A percentile compares a stretch with the other conserved stretches of the same genome.
These are phyloP conservation scores for Agrochola lychnidis DNA, from an alignment of 2,888 invertebrate genomes.

Conservation along the genomic window DNA sequence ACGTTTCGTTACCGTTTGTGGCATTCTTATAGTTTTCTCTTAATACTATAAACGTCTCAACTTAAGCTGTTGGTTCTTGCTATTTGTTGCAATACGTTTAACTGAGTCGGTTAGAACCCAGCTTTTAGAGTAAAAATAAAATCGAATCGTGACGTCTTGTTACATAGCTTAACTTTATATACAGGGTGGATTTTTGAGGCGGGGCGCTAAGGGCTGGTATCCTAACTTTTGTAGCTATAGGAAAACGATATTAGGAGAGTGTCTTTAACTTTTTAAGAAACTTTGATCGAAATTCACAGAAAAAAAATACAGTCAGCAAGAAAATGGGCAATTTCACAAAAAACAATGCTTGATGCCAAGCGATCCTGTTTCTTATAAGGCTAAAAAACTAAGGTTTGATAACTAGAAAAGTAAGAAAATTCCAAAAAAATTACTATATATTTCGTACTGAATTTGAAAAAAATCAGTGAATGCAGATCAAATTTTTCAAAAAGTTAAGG, in stretches of 20 bases:
- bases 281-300: not conserved
- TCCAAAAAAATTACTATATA: not conserved
- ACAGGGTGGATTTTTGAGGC: not conserved
- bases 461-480: not conserved
- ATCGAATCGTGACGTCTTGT: slow-evolving; percentile 2
- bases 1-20: slow-evolving; percentile 15
- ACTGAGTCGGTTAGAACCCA: slow-evolving; percentile 9
- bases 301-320: not conserved
- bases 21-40: slow-evolving; percentile 31
- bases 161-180: not conserved
- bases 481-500: not conserved
- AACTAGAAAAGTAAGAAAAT: not conserved
- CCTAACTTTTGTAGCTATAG: too few species aligned
- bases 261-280: not conserved
- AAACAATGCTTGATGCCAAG: not conserved
- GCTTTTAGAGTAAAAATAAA: slow-evolving; percentile 12
- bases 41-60: slow-evolving; percentile 32
- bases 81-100: slow-evolving; percentile 27
- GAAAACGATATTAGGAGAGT: not conserved
- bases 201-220: not conserved
- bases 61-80: slow-evolving; percentile 11
- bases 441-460: not conserved
- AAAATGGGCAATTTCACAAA: not conserved
- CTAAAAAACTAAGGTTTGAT: not conserved
- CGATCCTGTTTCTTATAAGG: too few species aligned